Base-by-base conservation (phyloP, 2,888 invertebrate species). In the Tholera decimalis region DNA sequence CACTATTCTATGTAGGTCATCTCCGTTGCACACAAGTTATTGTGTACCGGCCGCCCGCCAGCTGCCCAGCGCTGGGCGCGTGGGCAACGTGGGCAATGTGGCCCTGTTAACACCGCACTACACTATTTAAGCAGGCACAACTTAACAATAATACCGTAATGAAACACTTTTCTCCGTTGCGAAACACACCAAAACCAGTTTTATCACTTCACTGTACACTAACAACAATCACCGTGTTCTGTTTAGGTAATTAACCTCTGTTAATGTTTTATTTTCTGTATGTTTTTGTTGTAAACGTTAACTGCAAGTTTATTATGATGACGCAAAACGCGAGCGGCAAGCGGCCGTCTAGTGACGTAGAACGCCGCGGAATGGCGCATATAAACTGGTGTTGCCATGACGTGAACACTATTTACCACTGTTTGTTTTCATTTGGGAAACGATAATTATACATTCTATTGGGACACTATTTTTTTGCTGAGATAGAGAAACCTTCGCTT, bases 291-390 rank as follows among this genome's bases (percentile, higher is more conserved):
- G 69, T 66, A 43, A 73, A 57, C 82, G 68, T 73, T 73, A 55
- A 75, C 72, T 70, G 79, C 73, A 72, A 85, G 86, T 89, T 89
- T 92, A 84, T 89, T 89, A 85, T 88, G 83, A 78, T 89, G 86
- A 86, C 86, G 85, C 85, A 79, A 79, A 73, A 58, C 68, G 60
- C 61, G 77, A 73, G 77, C 81, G 84, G 28, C 76, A 54, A 75
- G 50, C 83, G 69, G 18, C 69, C 75, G 58, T 37, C 82, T 77
- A 80, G 77, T 79, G 81, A 71, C 68, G 68, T 71, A 49, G 77
- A 76, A 78, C 79, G 80, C 75, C 87, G 89, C 88, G 87, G 88
- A 92, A 90, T 92, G 92, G 92, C 92, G 92, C 91, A 93, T 89
- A 88, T 85, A 33, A 62, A 11, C 46, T 57, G 86, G 83, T n/a